Evolutionary conservation across 2,113 vertebrate species (phyloP), one percentile per base, ranked within the genome.

Genomic region (Oxyura jamaicensis): DNA sequence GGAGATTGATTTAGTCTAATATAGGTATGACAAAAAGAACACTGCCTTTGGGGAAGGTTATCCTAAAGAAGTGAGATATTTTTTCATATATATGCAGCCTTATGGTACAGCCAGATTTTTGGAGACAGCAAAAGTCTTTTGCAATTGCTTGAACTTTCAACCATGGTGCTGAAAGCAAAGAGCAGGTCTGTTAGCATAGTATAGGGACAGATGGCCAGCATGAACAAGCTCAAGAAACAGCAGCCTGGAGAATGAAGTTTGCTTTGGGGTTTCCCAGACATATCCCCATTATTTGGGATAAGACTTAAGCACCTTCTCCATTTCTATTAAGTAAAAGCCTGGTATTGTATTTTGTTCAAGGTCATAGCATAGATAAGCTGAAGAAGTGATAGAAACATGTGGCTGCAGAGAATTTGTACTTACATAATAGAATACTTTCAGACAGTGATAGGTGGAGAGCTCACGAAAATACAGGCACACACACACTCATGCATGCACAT

Each of bases 31-130:
- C 59, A 48, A 21, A 65, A 14, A 53, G 8, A 21, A 71, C 35
- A 83, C 48, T 78, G 20, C 42, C 67, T 89, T 83, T 75, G 63
- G 41, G 67, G 53, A 88, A 68, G 46, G 76, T 83, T 76, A 83
- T 76, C 14, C 17, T 79, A 71, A 75, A 73, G n/a, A 35, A 75
- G 8, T 56, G 60, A 78, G 18, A 56, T 55, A 15, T 65, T 60
- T 74, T 74, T 41, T 74, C 9, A 39, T 69, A 22, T 50, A 35
- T 46, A 56, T 13, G 52, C 15, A 65, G 35, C 39, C 25, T 19
- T 83, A 66, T 28, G 42, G 22, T 62, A 48, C 18, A 79, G 62
- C n/a, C 19, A 66, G 41, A 26, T 31, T 78, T 85, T 26, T 78
- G 41, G 20, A 71, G 66, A 82, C 39, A 55, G 26, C 16, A 65